These are phyloP conservation scores for Coelopa frigida DNA, from an alignment of 1,140 invertebrate genomes.

Conservation along the genomic window DNA sequence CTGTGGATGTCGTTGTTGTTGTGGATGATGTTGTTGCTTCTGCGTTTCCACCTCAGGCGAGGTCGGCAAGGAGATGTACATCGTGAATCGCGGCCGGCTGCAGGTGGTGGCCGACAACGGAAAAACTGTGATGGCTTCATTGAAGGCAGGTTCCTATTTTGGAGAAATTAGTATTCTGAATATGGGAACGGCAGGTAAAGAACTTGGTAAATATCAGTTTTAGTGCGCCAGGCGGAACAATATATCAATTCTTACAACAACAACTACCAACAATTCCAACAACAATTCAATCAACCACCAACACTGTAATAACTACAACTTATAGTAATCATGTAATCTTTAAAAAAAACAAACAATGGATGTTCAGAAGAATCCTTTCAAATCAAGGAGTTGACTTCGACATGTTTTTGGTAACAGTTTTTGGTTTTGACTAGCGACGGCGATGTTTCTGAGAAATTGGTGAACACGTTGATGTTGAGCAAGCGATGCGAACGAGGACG, in stretches of 20 bases:
- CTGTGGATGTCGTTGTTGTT: too few species aligned
- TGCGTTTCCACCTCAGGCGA: too few species aligned
- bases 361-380: too few species aligned
- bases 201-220: constrained; percentile 82
- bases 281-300: neutral
- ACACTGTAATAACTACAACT: neutral
- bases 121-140: constrained; percentile 90
- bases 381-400: too few species aligned
- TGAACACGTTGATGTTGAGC: too few species aligned
- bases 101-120: constrained; percentile 97
- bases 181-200: constrained; percentile 98
- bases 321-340: too few species aligned
- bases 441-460: too few species aligned
- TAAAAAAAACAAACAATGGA: too few species aligned
- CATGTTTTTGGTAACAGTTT: too few species aligned
- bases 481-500: too few species aligned
- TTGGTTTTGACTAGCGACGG: too few species aligned
- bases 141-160: constrained; percentile 97
- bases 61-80: constrained; percentile 99
- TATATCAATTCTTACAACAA: constrained; percentile 18
- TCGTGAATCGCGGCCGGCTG: constrained; percentile 91
- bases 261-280: neutral
- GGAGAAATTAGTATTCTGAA: constrained; percentile 99
- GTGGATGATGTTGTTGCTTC: too few species aligned
- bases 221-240: constrained; percentile 50